Evolutionary conservation across 1,140 invertebrate species (phyloP).

Genomic region (Asobara japonica): DNA sequence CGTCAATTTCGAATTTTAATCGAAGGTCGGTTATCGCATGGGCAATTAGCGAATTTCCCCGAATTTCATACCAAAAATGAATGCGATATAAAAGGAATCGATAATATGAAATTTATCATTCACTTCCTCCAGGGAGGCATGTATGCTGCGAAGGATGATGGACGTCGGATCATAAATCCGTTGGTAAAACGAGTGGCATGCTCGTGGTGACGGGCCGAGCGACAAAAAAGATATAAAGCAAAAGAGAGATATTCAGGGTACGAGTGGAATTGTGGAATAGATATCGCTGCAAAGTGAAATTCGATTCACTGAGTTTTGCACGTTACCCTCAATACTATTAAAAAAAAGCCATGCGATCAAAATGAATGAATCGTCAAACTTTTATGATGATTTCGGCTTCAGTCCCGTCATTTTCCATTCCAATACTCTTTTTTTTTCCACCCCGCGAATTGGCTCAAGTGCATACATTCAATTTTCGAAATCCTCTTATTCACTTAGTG

Average conservation of each 20-base stretch:
- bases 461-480: background rate
- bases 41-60: too few species aligned
- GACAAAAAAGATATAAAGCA: background rate
- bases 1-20: too few species aligned
- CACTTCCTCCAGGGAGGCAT: background rate
- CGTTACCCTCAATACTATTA: background rate
- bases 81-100: too few species aligned
- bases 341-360: background rate
- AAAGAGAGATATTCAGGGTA: background rate
- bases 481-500: slow-evolving; percentile 8
- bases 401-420: background rate
- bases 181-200: background rate
- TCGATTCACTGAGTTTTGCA: background rate
- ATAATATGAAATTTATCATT: background rate
- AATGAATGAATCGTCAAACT: background rate
- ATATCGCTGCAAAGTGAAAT: background rate
- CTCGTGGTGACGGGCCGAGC: background rate
- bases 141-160: background rate
- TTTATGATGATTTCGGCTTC: background rate
- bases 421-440: background rate
- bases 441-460: background rate
- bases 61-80: too few species aligned
- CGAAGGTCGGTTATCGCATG: too few species aligned
- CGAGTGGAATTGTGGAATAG: background rate
- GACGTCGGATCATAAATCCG: slow-evolving; percentile 16